Conservation (phyloP, 2,797 vertebrate genomes). For the Lagorchestes hirsutus region DNA sequence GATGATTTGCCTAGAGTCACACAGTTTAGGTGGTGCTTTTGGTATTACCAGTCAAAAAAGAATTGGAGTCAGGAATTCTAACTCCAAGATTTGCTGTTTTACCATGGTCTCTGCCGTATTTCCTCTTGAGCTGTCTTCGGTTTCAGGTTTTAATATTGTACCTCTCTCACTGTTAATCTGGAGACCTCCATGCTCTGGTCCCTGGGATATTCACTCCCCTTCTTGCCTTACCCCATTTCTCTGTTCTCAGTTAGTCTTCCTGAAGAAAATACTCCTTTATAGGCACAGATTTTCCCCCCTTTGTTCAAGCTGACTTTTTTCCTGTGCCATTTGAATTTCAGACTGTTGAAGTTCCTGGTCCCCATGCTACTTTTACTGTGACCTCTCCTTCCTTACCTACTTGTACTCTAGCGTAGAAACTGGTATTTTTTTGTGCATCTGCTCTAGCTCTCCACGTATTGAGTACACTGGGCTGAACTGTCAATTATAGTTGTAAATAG, state of each 20-base stretch:
- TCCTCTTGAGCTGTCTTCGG: neutral
- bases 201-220: neutral
- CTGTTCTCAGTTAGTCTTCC: neutral
- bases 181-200: neutral
- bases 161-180: neutral
- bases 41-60: neutral
- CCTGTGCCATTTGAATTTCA: neutral
- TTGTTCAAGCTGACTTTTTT: neutral
- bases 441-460: neutral
- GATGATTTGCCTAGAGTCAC: neutral
- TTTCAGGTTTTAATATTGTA: neutral
- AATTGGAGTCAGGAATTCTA: neutral
- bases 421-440: neutral
- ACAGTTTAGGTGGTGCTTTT: neutral
- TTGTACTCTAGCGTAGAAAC: neutral
- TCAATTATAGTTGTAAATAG: neutral
- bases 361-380: neutral
- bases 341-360: neutral
- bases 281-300: neutral
- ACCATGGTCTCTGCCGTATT: neutral
- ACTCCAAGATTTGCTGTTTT: neutral
- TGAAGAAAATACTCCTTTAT: neutral
- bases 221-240: neutral
- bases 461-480: neutral
- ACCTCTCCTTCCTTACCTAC: neutral